Evolutionary conservation across 2,113 vertebrate species (phyloP).

Genomic region (Colius striatus): DNA sequence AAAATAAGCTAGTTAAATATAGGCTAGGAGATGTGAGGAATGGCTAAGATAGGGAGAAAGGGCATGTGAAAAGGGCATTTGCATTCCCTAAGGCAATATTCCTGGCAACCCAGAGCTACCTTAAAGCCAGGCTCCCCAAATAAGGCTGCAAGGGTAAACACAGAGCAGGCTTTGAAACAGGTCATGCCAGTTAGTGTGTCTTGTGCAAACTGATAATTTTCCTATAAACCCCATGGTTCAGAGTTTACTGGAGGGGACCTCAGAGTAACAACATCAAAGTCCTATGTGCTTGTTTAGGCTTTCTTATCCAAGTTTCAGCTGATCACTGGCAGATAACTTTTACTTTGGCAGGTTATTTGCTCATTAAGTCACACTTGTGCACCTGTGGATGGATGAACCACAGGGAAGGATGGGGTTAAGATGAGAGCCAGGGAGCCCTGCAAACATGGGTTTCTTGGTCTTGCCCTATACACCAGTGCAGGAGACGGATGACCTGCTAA

Average conservation of each 20-base stretch:
- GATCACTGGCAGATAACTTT: background rate
- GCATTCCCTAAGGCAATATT: conserved; percentile 35
- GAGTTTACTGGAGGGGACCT: background rate
- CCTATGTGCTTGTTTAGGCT: background rate
- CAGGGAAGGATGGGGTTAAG: background rate
- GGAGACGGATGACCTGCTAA: background rate
- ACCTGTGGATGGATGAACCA: background rate
- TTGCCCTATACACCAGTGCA: background rate
- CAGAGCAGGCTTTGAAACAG: background rate
- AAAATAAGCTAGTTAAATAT: conserved; percentile 41
- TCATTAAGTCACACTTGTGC: background rate
- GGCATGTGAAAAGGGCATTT: conserved; percentile 1
- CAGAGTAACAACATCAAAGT: background rate
- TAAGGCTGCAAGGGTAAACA: conserved; percentile 16
- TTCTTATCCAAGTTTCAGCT: background rate
- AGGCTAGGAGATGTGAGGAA: background rate
- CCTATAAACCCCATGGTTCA: background rate
- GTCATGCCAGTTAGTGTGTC: background rate
- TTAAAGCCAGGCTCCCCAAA: background rate
- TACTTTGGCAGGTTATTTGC: fast-evolving
- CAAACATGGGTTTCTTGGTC: background rate
- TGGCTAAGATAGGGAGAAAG: conserved; percentile 44
- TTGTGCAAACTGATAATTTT: background rate
- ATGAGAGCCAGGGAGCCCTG: background rate
- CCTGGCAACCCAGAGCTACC: background rate